phyloP scores from a whole-genome alignment of 2,797 vertebrate species.

The Thamnophis elegans region DNA sequence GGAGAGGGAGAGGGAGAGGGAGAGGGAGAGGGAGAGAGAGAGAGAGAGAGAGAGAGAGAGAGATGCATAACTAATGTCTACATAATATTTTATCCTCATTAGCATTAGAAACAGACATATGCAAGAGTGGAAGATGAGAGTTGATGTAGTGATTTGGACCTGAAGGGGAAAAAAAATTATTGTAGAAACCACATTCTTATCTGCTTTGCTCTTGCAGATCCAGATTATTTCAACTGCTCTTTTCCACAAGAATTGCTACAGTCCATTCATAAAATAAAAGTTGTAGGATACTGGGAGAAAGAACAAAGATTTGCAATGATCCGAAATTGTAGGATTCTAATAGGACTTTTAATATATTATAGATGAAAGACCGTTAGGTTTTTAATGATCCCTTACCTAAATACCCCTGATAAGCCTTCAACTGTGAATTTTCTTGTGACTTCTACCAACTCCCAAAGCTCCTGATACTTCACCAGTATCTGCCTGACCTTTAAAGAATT shows the following conservation, averaged over 20 bases:
- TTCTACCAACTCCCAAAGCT: background rate
- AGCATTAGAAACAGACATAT: slow-evolving; percentile 6
- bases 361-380: background rate
- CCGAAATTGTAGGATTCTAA: background rate
- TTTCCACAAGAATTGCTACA: background rate
- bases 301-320: background rate
- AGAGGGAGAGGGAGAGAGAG: background rate
- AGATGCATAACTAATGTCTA: slow-evolving; percentile 17
- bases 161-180: slow-evolving; percentile 7
- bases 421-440: background rate
- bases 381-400: background rate
- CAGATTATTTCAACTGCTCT: slow-evolving; percentile 25
- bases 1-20: background rate
- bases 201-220: slow-evolving; percentile 5
- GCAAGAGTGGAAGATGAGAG: slow-evolving; percentile 28
- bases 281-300: background rate
- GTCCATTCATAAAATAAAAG: background rate
- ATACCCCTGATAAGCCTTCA: background rate
- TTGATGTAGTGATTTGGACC: slow-evolving; percentile 11
- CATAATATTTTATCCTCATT: background rate
- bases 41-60: rapidly evolving
- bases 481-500: background rate
- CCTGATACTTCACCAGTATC: background rate
- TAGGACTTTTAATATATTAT: background rate
- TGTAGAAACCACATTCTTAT: slow-evolving; percentile 27